A percentile compares a stretch with the other conserved stretches of the same genome.
phyloP scores from a whole-genome alignment of 2,113 vertebrate genomes.

The Chionis minor region DNA sequence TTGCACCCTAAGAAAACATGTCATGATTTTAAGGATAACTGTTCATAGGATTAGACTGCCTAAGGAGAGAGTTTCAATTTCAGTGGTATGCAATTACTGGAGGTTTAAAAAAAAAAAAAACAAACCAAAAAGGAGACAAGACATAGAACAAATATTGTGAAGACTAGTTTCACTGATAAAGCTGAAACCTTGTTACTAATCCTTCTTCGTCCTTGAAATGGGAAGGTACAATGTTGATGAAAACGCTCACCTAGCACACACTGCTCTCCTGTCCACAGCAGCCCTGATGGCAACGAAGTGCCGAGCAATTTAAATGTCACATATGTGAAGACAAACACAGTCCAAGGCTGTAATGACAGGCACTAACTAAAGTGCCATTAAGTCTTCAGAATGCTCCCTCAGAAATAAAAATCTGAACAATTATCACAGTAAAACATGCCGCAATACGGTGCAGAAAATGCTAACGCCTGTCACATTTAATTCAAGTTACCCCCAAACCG shows the following conservation, averaged over 20 bases:
- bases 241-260: not conserved
- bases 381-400: not conserved
- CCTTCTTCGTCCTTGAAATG: not conserved
- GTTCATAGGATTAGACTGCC: not conserved
- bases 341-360: not conserved
- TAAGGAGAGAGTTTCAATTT: not conserved
- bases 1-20: not conserved
- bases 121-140: not conserved
- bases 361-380: not conserved
- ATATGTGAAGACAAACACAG: not conserved
- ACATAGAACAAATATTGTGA: not conserved
- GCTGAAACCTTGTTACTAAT: not conserved
- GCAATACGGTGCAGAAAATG: not conserved
- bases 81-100: not conserved
- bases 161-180: not conserved
- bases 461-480: not conserved
- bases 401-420: not conserved
- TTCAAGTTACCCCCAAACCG: not conserved
- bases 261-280: not conserved
- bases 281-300: not conserved
- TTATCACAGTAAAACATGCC: not conserved
- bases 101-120: not conserved
- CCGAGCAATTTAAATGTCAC: not conserved
- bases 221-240: not conserved
- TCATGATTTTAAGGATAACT: not conserved